These are phyloP conservation scores for Grantiella picta DNA, from an alignment of 2,113 vertebrate species.

Conservation along the genomic window DNA sequence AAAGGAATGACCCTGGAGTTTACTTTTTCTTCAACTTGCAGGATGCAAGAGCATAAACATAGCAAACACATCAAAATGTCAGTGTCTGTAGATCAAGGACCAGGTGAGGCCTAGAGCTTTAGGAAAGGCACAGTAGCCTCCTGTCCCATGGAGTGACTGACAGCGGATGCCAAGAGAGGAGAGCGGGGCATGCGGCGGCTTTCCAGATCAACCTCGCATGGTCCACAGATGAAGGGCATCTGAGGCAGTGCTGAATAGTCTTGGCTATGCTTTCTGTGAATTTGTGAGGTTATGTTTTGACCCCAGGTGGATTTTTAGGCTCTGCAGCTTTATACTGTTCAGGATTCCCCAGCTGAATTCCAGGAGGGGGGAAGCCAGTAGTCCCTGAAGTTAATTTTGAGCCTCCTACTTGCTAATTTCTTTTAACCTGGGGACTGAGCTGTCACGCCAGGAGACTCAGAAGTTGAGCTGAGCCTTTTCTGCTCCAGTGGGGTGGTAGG, in stretches of 20 bases:
- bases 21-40: neutral
- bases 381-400: neutral
- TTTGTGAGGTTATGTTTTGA: neutral
- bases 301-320: neutral
- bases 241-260: neutral
- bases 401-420: neutral
- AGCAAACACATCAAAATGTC: neutral
- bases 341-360: neutral
- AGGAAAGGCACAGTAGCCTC: neutral
- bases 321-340: neutral
- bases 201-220: neutral
- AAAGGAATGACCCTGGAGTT: neutral
- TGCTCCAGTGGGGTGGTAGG: neutral
- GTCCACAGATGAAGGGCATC: neutral
- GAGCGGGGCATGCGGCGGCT: rapidly evolving
- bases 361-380: rapidly evolving
- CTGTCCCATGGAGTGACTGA: neutral
- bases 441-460: rapidly evolving
- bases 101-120: neutral
- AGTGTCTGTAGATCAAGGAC: neutral
- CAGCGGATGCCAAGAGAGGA: neutral
- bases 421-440: neutral
- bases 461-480: neutral
- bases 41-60: neutral
- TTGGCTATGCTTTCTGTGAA: neutral